Conservation (phyloP, 2,888 invertebrate species). For the Stenodera caucasica region DNA sequence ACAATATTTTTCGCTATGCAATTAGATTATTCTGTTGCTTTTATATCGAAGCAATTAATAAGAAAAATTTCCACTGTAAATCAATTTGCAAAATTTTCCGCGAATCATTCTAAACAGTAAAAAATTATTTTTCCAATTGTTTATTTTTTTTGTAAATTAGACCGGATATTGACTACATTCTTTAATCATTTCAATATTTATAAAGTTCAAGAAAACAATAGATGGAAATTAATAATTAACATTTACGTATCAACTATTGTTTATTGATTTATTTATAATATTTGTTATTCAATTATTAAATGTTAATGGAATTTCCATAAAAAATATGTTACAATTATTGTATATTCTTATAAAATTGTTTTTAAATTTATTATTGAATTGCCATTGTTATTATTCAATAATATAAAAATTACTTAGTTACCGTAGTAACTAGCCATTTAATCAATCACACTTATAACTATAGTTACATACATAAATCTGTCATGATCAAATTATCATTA, state of each 20-base stretch:
- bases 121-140: too few relatives aligned
- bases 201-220: slow-evolving; percentile 21
- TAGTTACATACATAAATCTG: too few relatives aligned
- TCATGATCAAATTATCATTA: too few relatives aligned
- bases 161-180: slow-evolving; percentile 3
- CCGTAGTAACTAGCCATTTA: not conserved
- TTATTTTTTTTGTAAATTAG: too few relatives aligned
- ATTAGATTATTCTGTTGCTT: too few relatives aligned
- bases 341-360: not conserved
- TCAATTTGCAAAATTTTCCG: too few relatives aligned
- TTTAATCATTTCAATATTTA: slow-evolving; percentile 22
- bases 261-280: slow-evolving; percentile 13
- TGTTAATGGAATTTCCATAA: not conserved
- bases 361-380: not conserved
- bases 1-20: too few relatives aligned
- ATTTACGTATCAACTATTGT: slow-evolving; percentile 15
- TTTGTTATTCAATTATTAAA: not conserved
- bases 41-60: too few relatives aligned
- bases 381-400: not conserved
- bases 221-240: slow-evolving; percentile 22
- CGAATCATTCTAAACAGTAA: too few relatives aligned
- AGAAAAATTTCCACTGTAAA: too few relatives aligned
- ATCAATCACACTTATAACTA: not conserved
- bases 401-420: not conserved
- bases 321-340: not conserved